These are phyloP conservation scores for Pandion haliaetus DNA, from an alignment of 2,113 vertebrate species.

Conservation along the genomic window DNA sequence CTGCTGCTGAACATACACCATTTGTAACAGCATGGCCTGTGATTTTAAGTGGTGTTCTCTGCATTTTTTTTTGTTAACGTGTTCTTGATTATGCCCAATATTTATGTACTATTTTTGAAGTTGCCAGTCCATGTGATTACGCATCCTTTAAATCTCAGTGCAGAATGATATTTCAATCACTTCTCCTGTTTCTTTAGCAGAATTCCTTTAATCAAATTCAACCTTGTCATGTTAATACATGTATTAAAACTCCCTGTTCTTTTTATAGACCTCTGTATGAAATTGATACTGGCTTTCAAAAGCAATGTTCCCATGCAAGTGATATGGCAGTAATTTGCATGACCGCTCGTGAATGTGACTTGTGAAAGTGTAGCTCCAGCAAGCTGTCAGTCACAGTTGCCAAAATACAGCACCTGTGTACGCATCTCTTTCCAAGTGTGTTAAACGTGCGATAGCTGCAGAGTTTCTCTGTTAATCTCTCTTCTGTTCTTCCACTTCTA, in stretches of 20 bases:
- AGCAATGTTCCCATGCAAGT: background rate
- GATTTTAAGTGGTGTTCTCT: background rate
- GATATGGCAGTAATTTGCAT: background rate
- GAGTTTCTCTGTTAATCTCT: background rate
- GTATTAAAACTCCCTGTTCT: background rate
- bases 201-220: background rate
- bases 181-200: background rate
- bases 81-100: background rate
- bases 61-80: background rate
- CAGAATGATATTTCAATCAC: background rate
- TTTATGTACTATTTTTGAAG: background rate
- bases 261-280: background rate
- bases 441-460: background rate
- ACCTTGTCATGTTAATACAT: background rate
- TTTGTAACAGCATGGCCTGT: background rate
- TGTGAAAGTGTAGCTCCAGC: background rate
- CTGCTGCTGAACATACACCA: background rate
- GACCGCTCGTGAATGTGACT: background rate
- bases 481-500: background rate
- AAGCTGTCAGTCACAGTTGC: background rate
- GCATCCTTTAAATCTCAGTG: background rate
- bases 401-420: background rate
- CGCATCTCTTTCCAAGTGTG: background rate
- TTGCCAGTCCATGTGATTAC: background rate
- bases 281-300: conserved; percentile 10